Conservation (phyloP, 2,888 invertebrate species). For the Conops quadrifasciatus region DNA sequence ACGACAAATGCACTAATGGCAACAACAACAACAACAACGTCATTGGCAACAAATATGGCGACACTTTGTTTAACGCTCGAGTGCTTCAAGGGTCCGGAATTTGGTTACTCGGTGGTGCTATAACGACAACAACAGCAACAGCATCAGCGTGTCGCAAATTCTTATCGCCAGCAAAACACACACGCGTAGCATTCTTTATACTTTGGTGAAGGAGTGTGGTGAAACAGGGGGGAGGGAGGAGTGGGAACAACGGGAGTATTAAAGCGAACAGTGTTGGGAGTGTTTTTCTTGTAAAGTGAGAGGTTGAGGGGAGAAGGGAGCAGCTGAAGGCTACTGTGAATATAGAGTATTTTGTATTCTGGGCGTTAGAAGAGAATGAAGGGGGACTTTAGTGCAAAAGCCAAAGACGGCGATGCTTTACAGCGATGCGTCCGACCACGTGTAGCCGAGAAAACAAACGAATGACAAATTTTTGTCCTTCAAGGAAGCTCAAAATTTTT, state of each 20-base stretch:
- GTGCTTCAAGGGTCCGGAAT: slow-evolving; percentile 27
- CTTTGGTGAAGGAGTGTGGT: no score
- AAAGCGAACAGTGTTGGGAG: not conserved
- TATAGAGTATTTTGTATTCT: no score
- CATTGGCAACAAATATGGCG: slow-evolving; percentile 18
- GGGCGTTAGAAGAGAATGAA: no score
- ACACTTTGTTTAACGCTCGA: slow-evolving; percentile 29
- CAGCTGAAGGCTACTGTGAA: no score
- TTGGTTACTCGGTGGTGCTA: slow-evolving; percentile 15
- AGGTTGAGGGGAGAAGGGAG: not conserved
- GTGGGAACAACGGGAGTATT: not conserved
- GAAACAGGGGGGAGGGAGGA: not conserved
- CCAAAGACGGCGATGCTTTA: no score
- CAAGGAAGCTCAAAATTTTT: no score
- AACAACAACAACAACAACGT: slow-evolving; percentile 12
- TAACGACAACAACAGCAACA: not conserved
- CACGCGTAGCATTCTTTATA: slow-evolving; percentile 23
- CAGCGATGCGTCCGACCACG: no score
- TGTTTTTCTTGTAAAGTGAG: not conserved
- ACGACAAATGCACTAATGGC: slow-evolving; percentile 1
- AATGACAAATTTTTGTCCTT: no score
- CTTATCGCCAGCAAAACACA: slow-evolving; percentile 30
- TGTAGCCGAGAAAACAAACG: no score
- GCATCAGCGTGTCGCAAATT: slow-evolving; percentile 8
- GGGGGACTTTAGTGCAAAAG: no score